These are phyloP conservation scores for Heliconius sara DNA, from an alignment of 2,888 invertebrate species.

Conservation along the genomic window DNA sequence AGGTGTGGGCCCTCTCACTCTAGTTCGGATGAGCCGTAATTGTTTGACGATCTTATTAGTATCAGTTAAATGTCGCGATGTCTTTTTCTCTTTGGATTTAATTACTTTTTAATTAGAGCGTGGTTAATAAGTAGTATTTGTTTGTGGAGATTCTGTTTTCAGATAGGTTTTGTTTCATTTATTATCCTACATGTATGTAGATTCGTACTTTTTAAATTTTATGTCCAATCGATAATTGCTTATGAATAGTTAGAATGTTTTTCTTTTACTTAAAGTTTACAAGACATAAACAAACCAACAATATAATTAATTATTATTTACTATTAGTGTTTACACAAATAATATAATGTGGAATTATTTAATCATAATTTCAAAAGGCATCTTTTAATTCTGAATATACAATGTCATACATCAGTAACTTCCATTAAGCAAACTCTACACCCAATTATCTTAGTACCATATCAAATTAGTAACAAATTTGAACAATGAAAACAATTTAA, in stretches of 20 bases:
- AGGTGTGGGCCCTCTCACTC: slow-evolving; percentile 56
- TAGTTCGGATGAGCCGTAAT: slow-evolving; percentile 74
- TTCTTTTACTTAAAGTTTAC: background rate
- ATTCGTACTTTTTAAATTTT: background rate
- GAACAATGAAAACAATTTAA: background rate
- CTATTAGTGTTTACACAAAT: background rate
- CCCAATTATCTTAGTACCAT: background rate
- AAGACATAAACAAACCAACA: background rate
- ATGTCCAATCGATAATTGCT: no score
- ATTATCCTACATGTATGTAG: slow-evolving; percentile 47
- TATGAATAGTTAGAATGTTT: background rate
- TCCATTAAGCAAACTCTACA: background rate
- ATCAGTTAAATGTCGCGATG: slow-evolving; percentile 83
- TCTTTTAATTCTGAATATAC: background rate
- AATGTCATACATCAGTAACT: background rate
- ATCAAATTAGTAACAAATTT: background rate
- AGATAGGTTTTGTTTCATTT: slow-evolving; percentile 54
- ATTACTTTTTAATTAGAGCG: slow-evolving; percentile 82
- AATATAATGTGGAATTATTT: no score
- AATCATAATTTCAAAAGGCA: no score
- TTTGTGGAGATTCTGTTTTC: slow-evolving; percentile 65
- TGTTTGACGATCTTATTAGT: slow-evolving; percentile 85
- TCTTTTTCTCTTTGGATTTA: slow-evolving; percentile 83
- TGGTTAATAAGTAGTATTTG: slow-evolving; percentile 69
- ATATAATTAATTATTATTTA: background rate